A percentile compares a stretch with the other conserved stretches of the same genome.
Conservation (phyloP, 1,140 invertebrate species). For the Zelostemma sp. region DNA sequence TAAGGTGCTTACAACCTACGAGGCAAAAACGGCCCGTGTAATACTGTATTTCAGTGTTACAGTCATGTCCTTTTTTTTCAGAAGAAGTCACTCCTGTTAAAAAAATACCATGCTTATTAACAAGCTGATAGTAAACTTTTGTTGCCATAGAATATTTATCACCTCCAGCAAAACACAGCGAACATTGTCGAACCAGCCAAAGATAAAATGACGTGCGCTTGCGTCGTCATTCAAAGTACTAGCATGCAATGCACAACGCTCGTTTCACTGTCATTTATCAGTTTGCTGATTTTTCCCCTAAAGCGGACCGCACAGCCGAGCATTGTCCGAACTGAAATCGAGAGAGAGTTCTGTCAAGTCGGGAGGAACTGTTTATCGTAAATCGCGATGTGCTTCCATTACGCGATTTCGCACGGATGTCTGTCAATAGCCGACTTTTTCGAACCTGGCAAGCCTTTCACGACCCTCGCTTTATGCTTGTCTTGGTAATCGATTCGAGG, state of each 20-base stretch:
- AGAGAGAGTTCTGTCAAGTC: conserved; percentile 17
- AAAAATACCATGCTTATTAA: conserved; percentile 20
- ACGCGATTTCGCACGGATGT: conserved; percentile 52
- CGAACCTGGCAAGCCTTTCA: conserved; percentile 26
- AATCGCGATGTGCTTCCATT: conserved; percentile 51
- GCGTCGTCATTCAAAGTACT: conserved; percentile 63
- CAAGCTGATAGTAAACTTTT: conserved; percentile 24
- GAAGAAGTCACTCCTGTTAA: too few species aligned
- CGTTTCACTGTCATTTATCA: conserved; percentile 56
- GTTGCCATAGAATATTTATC: conserved; percentile 21
- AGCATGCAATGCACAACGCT: conserved; percentile 37
- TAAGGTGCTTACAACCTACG: too few species aligned
- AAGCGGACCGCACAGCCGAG: conserved; percentile 9
- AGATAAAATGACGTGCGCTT: conserved; percentile 58
- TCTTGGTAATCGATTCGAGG: conserved; percentile 38
- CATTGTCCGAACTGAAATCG: conserved; percentile 24
- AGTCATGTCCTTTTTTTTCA: too few species aligned
- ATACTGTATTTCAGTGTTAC: too few species aligned
- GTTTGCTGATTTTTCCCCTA: conserved; percentile 27
- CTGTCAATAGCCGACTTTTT: conserved; percentile 47
- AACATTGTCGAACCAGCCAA: conserved; percentile 31
- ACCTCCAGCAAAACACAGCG: conserved; percentile 21
- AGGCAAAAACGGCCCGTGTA: too few species aligned
- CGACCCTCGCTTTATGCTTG: conserved; percentile 30
- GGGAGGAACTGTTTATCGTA: conserved; percentile 32